phyloP scores from a whole-genome alignment of 2,113 vertebrate species.

The Oostethus manadensis region DNA sequence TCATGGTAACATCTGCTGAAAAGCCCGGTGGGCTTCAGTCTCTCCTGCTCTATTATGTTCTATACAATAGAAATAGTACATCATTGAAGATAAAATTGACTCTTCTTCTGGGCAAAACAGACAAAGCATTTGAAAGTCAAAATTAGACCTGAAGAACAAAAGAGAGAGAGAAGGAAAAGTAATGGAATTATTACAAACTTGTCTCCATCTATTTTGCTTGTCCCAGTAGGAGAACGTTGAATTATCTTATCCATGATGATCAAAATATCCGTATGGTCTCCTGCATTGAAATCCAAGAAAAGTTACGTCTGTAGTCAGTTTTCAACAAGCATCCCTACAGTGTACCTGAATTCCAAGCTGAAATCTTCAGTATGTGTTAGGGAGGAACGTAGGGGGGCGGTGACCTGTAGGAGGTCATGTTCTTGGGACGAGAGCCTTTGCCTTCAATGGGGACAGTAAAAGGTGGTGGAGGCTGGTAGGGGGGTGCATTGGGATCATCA shows the following conservation, averaged over 20 bases:
- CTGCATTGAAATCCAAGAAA: slow-evolving; percentile 51
- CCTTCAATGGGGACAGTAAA: slow-evolving; percentile 92
- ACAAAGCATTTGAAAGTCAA: slow-evolving; percentile 55
- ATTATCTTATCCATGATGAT: slow-evolving; percentile 55
- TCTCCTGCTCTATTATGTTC: slow-evolving; percentile 68
- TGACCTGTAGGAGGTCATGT: slow-evolving; percentile 96
- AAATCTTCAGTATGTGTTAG: slow-evolving; percentile 70
- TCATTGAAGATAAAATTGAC: slow-evolving; percentile 67
- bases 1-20: slow-evolving; percentile 68
- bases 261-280: slow-evolving; percentile 51
- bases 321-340: slow-evolving; percentile 51
- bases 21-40: slow-evolving; percentile 58
- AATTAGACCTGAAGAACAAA: slow-evolving; percentile 60
- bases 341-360: slow-evolving; percentile 49
- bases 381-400: slow-evolving; percentile 95
- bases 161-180: slow-evolving; percentile 9
- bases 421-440: slow-evolving; percentile 94
- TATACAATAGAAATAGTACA: slow-evolving; percentile 74
- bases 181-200: slow-evolving; percentile 47
- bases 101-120: slow-evolving; percentile 63
- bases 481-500: slow-evolving; percentile 91
- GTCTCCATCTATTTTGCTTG: slow-evolving; percentile 46
- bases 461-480: slow-evolving; percentile 92
- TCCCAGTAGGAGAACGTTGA: slow-evolving; percentile 49
- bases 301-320: slow-evolving; percentile 54